These are phyloP conservation scores for Drosophila tsacasi DNA, from an alignment of 1,140 invertebrate species.

Conservation along the genomic window DNA sequence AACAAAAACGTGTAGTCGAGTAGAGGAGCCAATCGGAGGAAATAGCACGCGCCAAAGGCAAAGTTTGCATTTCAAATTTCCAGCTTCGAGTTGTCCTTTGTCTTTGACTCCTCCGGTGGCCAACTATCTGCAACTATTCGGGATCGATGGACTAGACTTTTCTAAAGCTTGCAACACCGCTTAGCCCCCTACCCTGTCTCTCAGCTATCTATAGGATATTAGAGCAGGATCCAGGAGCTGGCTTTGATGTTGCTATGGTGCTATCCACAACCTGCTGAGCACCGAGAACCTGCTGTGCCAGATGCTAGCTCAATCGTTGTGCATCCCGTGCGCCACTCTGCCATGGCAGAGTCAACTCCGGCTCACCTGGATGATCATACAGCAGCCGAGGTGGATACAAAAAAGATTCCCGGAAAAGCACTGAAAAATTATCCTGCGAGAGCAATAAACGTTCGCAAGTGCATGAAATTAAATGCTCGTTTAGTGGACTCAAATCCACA, in stretches of 20 bases:
- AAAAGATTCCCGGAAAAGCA: not conserved
- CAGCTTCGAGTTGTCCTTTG: slow-evolving; percentile 28
- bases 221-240: not conserved
- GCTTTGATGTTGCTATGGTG: not conserved
- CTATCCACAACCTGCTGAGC: not conserved
- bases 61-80: slow-evolving; percentile 48
- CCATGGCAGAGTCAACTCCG: slow-evolving; percentile 1
- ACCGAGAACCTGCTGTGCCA: not conserved
- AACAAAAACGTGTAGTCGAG: slow-evolving; percentile 19
- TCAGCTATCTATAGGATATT: not conserved
- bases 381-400: slow-evolving; percentile 1
- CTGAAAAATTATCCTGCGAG: slow-evolving; percentile 59
- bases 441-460: slow-evolving; percentile 65
- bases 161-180: too few relatives aligned
- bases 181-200: too few relatives aligned
- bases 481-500: slow-evolving; percentile 35
- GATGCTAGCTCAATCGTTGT: not conserved
- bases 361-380: slow-evolving; percentile 34
- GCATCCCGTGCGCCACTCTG: not conserved
- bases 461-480: slow-evolving; percentile 68
- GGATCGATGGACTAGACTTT: not conserved
- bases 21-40: slow-evolving; percentile 13
- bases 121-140: slow-evolving; percentile 3
- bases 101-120: slow-evolving; percentile 14
- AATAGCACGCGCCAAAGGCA: slow-evolving; percentile 21